Base-by-base conservation (phyloP, 2,797 vertebrate species). In the Xiphophorus birchmanni region DNA sequence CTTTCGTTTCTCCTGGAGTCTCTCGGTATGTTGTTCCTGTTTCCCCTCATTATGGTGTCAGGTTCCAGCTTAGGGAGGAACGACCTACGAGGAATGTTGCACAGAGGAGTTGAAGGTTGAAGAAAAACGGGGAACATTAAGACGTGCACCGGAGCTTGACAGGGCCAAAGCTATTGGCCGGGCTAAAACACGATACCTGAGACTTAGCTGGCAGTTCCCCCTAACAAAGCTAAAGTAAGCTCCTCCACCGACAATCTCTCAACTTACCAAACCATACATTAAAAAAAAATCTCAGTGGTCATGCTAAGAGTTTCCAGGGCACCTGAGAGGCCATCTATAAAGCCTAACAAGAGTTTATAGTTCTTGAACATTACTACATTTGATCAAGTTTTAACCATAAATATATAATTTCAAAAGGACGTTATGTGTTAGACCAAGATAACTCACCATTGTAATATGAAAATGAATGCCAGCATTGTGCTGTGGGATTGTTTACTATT, bases 131-230 rank as follows among this genome's bases (percentile, higher is more conserved):
- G 74, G 56, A 69, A 78, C 9, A 60, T 75, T 80, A 87, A 86
- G 87, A 91, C 78, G 86, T 90, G 91, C 84, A 65, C 85, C 85
- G 90, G 93, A 93, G 93, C 93, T 89, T 94, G 94, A 94, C 92
- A 78, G 86, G 93, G 84, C 88, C 90, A 90, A 89, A 91, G 89
- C 89, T 84, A 91, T 94, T 92, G 89, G 82, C 89, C 84, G 80
- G 86, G 47, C 80, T 77, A 50, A 63, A 89, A 85, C 80, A 73
- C 37, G 92, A 93, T 88, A 94, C 89, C 86, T 87, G 87, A 86
- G 87, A 89, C 87, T 84, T 78, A 54, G 76, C 73, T 29, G 88
- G 88, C 78, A 79, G 81, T 80, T 85, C 78, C 77, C 76, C 40
- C 85, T 84, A 90, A 93, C 90, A 92, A 89, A 89, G 80, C 85